phyloP scores from a whole-genome alignment of 2,888 invertebrate species.

The Blera fallax region DNA sequence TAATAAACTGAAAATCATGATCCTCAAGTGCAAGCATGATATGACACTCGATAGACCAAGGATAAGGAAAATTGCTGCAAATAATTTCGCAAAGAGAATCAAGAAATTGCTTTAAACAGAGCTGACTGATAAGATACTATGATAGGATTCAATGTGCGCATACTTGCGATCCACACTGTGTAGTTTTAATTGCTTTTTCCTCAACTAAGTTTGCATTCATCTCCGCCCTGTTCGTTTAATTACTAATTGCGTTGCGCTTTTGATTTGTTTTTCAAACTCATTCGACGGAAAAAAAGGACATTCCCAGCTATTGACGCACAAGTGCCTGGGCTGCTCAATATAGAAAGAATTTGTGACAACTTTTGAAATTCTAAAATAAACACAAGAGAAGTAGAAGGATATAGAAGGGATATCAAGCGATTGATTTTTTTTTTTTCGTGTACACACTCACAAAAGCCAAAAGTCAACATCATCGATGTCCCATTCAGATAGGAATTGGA shows the following conservation, averaged over 20 bases:
- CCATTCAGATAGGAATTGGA: conserved; percentile 39
- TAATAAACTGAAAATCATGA: conserved; percentile 64
- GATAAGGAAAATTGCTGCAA: conserved; percentile 42
- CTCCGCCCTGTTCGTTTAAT: conserved; percentile 20
- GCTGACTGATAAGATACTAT: neutral
- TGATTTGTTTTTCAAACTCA: conserved; percentile 22
- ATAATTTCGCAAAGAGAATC: conserved; percentile 36
- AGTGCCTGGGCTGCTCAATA: conserved; percentile 37
- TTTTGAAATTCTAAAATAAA: neutral
- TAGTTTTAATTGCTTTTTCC: conserved; percentile 32
- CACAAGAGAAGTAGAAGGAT: neutral
- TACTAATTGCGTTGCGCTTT: conserved; percentile 53
- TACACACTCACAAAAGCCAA: neutral
- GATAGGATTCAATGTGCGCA: conserved; percentile 1
- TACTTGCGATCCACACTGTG: conserved; percentile 13
- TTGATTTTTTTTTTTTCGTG: neutral
- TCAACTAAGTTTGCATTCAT: conserved; percentile 42
- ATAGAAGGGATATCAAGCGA: conserved; percentile 22
- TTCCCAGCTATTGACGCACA: conserved; percentile 21
- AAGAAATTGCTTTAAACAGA: conserved; percentile 20
- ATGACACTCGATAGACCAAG: conserved; percentile 45
- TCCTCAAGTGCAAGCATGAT: conserved; percentile 48
- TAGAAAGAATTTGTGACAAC: neutral
- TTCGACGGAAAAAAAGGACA: conserved; percentile 27
- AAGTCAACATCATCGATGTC: conserved; percentile 56